Conservation (phyloP, 2,113 vertebrate species). For the Gymnogyps californianus region DNA sequence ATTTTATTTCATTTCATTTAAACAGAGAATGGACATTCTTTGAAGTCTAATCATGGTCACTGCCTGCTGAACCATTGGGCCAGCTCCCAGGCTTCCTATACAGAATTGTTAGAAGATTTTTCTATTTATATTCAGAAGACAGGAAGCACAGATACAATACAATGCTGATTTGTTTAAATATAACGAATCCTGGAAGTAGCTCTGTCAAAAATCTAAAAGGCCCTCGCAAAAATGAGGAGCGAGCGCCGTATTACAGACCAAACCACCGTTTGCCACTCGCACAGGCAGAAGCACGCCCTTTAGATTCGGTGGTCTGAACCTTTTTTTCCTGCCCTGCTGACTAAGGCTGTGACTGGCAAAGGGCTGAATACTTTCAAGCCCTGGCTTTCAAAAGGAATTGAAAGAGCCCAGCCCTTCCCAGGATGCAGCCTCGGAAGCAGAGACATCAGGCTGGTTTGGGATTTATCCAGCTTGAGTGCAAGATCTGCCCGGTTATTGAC, state of each 20-base stretch:
- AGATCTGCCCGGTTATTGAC: not conserved
- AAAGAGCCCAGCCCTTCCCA: not conserved
- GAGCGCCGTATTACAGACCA: not conserved
- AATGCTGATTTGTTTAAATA: not conserved
- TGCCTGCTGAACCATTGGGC: constrained; percentile 50
- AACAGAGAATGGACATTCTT: constrained; percentile 64
- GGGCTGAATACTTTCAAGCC: not conserved
- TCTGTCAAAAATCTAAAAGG: constrained; percentile 4
- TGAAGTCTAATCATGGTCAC: constrained; percentile 64
- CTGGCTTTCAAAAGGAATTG: not conserved
- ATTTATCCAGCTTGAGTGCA: not conserved
- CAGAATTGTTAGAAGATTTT: constrained; percentile 59
- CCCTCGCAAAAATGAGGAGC: not conserved
- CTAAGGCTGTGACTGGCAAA: not conserved
- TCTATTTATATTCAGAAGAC: constrained; percentile 53
- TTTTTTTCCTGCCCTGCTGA: not conserved
- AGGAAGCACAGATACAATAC: constrained; percentile 21
- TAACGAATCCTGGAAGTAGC: not conserved
- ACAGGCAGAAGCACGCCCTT: not conserved
- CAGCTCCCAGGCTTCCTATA: constrained; percentile 50
- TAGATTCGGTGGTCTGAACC: not conserved
- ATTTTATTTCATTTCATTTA: constrained; percentile 63
- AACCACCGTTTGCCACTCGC: not conserved
- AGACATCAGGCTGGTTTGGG: not conserved
- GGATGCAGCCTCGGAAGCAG: not conserved